phyloP scores from a whole-genome alignment of 2,888 invertebrate species.

The Lasioglossum malachurum region DNA sequence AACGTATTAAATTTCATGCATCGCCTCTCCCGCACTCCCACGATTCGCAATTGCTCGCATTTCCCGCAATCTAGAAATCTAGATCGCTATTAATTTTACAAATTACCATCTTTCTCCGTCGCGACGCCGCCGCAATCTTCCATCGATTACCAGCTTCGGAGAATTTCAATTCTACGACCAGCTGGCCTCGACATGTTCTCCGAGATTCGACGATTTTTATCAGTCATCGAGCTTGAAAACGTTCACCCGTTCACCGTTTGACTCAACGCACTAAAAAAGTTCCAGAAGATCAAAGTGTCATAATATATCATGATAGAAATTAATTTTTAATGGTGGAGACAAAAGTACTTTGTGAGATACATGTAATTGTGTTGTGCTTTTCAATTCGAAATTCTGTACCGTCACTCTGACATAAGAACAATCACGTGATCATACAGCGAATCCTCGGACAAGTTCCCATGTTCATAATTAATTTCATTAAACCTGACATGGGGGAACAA shows the following conservation, averaged over 20 bases:
- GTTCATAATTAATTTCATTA: neutral
- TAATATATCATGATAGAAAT: neutral
- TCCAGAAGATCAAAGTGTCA: neutral
- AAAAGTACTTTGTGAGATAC: neutral
- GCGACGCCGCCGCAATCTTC: conserved; percentile 9
- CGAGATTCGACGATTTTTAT: neutral
- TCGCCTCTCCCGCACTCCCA: conserved; percentile 80
- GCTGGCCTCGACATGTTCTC: neutral
- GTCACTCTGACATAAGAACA: neutral
- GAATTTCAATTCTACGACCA: neutral
- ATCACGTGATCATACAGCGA: neutral
- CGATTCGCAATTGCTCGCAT: conserved; percentile 83
- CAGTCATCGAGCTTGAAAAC: neutral
- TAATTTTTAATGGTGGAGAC: neutral
- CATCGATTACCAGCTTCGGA: conserved; percentile 10
- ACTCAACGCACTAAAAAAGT: neutral
- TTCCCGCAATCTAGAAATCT: conserved; percentile 84
- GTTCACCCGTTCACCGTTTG: neutral
- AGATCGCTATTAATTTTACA: conserved; percentile 85
- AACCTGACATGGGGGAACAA: neutral
- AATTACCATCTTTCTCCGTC: conserved; percentile 68
- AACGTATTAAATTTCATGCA: conserved; percentile 82
- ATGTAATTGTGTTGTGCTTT: neutral
- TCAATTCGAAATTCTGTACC: neutral
- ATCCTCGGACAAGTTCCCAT: neutral